Base-by-base conservation (phyloP, 1,140 invertebrate species). In the Bradysia coprophila region DNA sequence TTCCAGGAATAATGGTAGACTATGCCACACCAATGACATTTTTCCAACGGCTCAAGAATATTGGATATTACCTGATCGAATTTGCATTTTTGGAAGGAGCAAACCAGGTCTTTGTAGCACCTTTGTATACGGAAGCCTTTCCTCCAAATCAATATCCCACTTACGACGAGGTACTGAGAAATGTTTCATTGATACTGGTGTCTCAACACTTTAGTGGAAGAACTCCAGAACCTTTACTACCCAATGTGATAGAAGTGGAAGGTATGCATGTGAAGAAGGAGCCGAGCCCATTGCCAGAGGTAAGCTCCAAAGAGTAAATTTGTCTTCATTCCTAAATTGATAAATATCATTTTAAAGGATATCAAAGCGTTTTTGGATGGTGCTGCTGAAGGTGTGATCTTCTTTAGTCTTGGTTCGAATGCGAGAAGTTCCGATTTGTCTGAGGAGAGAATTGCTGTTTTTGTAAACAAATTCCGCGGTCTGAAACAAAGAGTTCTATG, bases 181-280 rank as follows among this genome's bases (percentile, higher is more conserved):
- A 61, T 36, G 43, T 52, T 3, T 54, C 51, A 9, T 42, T 73
- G 3, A 48, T 67, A 16, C 46, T 72, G 11, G 46, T 64, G 1
- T 70, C 70, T 43, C 53, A 52, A 24, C 66, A 72, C 43, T 65
- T 63, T 41, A 59, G 55, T 48, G 58, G 64, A 38, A 56, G 61
- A 38, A 43, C 49, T 13, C 56, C 63, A 13, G 46, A 52, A n/a
- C 65, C 69, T 2, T 59, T 59, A 18, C 46, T 68, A 18, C 68
- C 70, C 1, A 67, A 66, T 50, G 59, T 73, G 34, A 59, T 72
- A 20, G 66, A 73, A 51, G 62, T 78, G 42, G 72, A 71, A 22
- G 72, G 71, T 20, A 49, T 73, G 31, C 71, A 75, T 51, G 58
- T 74, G 24, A 59, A 57, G 24, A 52, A 55, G 28, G 37, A 46